These are phyloP conservation scores for Pteruthius melanotis DNA, from an alignment of 2,113 vertebrate species.

Conservation along the genomic window DNA sequence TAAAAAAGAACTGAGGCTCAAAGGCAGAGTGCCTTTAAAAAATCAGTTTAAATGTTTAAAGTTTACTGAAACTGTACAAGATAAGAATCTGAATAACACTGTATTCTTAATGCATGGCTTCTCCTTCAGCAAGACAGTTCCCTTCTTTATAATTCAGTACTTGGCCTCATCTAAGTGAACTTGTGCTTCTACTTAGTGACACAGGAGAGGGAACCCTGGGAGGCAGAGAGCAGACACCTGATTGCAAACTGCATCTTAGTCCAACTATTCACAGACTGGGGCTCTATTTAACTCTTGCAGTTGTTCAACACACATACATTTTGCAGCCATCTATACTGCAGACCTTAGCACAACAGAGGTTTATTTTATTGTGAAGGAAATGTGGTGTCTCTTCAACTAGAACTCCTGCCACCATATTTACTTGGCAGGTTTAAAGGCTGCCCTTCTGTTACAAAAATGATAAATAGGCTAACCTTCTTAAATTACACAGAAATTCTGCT, in stretches of 20 bases:
- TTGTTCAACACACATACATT: background rate
- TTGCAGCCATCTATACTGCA: background rate
- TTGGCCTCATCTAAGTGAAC: background rate
- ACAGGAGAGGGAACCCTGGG: background rate
- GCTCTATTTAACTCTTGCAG: background rate
- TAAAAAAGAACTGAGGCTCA: background rate
- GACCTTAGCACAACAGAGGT: background rate
- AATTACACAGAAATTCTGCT: background rate
- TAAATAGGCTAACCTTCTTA: background rate
- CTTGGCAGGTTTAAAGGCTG: background rate
- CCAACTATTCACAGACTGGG: background rate
- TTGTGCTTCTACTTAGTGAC: background rate
- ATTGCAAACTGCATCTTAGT: background rate
- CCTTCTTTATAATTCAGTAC: background rate
- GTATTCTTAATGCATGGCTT: background rate
- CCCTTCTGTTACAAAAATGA: background rate
- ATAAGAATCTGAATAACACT: background rate
- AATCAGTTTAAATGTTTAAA: background rate
- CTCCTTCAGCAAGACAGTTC: background rate
- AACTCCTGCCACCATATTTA: background rate
- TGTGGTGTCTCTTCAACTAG: accelerated
- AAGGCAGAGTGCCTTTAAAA: background rate
- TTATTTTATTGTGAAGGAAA: background rate
- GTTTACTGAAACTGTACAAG: background rate
- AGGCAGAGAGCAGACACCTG: background rate